Base-by-base conservation (phyloP, 53 echinoderm and acorn worm species). In the Holothuria scabra region DNA sequence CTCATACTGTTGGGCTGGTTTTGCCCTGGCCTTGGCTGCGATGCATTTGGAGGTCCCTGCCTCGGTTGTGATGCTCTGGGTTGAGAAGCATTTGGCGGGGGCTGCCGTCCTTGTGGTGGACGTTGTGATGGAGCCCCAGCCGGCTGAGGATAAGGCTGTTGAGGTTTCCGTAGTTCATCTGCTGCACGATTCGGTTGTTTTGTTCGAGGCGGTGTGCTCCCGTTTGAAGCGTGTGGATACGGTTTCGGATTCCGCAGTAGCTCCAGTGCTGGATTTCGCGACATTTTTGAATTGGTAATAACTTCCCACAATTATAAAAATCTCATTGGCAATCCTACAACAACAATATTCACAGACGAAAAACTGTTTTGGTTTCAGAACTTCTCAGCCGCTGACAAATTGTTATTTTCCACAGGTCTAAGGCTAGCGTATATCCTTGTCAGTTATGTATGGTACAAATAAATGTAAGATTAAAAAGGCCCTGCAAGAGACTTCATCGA, bases 181-280 rank as follows among this genome's bases (percentile, higher is more conserved):
- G 62, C 60, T 0, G 62, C 65, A 38, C 82, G 62, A 46, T 61
- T 81, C 21, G 82, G 82, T 29, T 81, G 82, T 64, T 64, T 61
- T 2, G 62, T 13, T 64, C 44, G 35, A 12, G 62, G 82, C 4
- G 62, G 62, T 13, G 64, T 61, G 12, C 33, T 8, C 34, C 82
- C 82, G 22, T 72, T 72, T 44, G 29, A 41, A 33, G 34, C 62
- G 23, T 64, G 62, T 8, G 82, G 82, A 35, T 81, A 81, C 82
- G 82, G 82, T n/a, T 46, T 59, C 41, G 82, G 82, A 20, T 81
- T 64, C 82, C 82, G 82, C 20, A 81, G n/a, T 63, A 64, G 33
- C n/a, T 81, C 82, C 44, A 81, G 22, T 11, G 82, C 62, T 49
- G 58, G 58, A 81, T 81, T 81, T 41, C 82, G 78, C 52, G 78